Evolutionary conservation across 2,113 vertebrate genomes (phyloP).

Genomic region (Bombycilla garrulus): DNA sequence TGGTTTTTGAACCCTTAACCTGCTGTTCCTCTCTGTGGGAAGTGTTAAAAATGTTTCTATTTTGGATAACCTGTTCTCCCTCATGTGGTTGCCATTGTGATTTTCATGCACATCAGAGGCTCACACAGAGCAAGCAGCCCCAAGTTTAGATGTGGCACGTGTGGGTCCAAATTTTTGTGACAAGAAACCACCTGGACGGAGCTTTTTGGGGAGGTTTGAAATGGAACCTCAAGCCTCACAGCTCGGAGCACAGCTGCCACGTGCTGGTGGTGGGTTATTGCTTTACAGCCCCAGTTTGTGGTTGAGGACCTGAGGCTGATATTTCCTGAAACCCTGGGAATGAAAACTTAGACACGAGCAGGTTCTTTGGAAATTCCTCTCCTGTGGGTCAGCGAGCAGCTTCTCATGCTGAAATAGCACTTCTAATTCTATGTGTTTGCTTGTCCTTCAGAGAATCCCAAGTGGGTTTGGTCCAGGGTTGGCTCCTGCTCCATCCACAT

Average conservation of each 20-base stretch:
- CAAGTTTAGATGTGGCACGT: not conserved
- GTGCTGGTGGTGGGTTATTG: not conserved
- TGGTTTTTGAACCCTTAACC: not conserved
- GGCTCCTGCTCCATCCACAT: not conserved
- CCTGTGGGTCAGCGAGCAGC: not conserved
- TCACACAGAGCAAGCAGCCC: not conserved
- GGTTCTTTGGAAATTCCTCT: not conserved
- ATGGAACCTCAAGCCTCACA: not conserved
- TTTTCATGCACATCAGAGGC: not conserved
- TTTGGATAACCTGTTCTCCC: not conserved
- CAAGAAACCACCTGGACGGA: not conserved
- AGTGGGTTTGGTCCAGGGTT: not conserved
- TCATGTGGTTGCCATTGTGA: not conserved
- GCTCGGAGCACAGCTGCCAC: not conserved
- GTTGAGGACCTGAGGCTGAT: not conserved
- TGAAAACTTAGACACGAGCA: not conserved
- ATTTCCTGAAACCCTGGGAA: rapidly evolving
- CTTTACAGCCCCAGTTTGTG: not conserved
- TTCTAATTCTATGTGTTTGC: not conserved
- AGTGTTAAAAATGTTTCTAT: not conserved
- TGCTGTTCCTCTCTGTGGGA: not conserved
- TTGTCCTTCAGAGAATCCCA: not conserved
- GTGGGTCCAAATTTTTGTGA: not conserved
- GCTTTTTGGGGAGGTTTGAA: not conserved
- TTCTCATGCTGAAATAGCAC: not conserved